Evolutionary conservation across 2,113 vertebrate species (phyloP).

Genomic region (Eolophus roseicapilla): DNA sequence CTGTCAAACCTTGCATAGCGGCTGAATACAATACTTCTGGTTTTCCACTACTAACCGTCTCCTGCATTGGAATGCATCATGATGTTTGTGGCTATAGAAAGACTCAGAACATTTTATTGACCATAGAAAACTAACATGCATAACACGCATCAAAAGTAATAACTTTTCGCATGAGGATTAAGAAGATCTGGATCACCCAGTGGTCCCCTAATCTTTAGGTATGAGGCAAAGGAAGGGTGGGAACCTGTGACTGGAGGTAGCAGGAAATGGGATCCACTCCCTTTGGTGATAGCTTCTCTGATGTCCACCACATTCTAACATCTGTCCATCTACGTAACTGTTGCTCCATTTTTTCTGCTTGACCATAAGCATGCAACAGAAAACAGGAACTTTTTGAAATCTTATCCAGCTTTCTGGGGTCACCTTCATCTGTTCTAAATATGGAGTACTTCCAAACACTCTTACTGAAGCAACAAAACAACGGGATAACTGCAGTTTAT

Average conservation of each 20-base stretch:
- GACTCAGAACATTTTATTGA: background rate
- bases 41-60: background rate
- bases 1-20: background rate
- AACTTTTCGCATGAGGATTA: background rate
- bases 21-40: background rate
- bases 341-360: background rate
- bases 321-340: background rate
- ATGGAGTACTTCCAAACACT: background rate
- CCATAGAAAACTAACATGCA: background rate
- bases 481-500: background rate
- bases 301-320: background rate
- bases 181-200: background rate
- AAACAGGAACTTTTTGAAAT: background rate
- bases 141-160: background rate
- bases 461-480: background rate
- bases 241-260: background rate
- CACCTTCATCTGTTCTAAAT: background rate
- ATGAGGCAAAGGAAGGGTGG: background rate
- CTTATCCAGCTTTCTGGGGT: background rate
- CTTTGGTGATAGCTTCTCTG: background rate
- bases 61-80: background rate
- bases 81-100: background rate
- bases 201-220: background rate
- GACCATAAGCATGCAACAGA: background rate
- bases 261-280: background rate